Evolutionary conservation across 1,140 invertebrate species (phyloP).

Genomic region (Drosophila sulfurigaster): DNA sequence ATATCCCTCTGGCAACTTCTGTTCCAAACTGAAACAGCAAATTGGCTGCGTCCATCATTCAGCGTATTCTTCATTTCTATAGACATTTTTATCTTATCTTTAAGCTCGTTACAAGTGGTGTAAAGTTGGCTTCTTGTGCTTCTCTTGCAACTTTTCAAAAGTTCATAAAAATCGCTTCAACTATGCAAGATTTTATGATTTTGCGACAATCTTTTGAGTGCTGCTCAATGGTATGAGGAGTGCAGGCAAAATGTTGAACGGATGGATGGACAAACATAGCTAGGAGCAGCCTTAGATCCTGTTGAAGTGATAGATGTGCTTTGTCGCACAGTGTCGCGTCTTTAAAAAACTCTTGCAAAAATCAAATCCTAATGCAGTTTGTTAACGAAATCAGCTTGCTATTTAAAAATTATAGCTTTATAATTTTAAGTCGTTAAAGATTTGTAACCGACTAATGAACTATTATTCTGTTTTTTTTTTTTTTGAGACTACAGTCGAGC

Average conservation of each 20-base stretch:
- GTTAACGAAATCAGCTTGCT: no score
- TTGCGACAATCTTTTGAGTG: constrained; percentile 67
- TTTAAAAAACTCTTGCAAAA: neutral
- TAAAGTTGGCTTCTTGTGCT: constrained; percentile 21
- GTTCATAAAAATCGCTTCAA: constrained; percentile 81
- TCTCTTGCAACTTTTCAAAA: constrained; percentile 63
- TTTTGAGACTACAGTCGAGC: no score
- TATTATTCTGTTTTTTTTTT: no score
- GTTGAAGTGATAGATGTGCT: no score
- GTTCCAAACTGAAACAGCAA: no score
- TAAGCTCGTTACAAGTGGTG: constrained; percentile 63
- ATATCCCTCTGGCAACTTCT: no score
- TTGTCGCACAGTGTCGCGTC: no score
- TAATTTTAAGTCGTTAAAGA: no score
- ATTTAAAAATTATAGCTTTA: no score
- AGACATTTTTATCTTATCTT: constrained; percentile 43
- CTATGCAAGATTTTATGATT: constrained; percentile 79
- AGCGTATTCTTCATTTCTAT: neutral
- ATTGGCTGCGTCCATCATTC: no score
- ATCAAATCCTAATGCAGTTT: no score
- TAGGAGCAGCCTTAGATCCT: neutral
- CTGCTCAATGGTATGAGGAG: constrained; percentile 21
- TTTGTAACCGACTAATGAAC: no score
- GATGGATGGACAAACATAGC: neutral
- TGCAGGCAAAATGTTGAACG: neutral